Percentiles rank a stretch among this genome's conserved stretches.
phyloP scores from a whole-genome alignment of 2,888 invertebrate genomes.

The Encarsia formosa region DNA sequence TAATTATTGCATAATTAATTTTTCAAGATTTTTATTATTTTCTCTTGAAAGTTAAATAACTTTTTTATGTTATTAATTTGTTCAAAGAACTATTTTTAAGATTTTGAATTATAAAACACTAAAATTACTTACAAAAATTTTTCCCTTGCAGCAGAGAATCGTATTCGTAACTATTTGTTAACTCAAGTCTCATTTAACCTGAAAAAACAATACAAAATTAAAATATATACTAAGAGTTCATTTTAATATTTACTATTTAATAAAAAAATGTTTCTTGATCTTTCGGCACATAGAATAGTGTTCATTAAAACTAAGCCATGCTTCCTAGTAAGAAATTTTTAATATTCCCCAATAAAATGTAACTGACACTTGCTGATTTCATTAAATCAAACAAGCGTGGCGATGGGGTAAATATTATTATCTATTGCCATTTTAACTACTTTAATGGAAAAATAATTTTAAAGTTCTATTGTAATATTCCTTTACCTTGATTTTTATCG shows the following conservation, averaged over 20 bases:
- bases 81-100: too few relatives aligned
- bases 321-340: conserved; percentile 22
- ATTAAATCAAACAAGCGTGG: conserved; percentile 21
- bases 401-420: conserved; percentile 18
- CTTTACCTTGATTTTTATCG: conserved; percentile 14
- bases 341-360: conserved; percentile 20
- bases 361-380: conserved; percentile 23
- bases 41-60: not conserved
- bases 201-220: not conserved
- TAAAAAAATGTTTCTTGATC: conserved; percentile 10
- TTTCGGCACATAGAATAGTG: conserved; percentile 21
- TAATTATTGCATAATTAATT: too few relatives aligned
- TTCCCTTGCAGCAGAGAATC: too few relatives aligned
- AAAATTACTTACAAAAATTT: too few relatives aligned
- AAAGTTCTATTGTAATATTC: too few relatives aligned
- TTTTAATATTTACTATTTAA: too few relatives aligned
- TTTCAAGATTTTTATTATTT: not conserved
- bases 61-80: too few relatives aligned
- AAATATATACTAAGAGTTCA: not conserved
- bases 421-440: too few relatives aligned
- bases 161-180: too few relatives aligned
- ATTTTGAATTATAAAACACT: too few relatives aligned
- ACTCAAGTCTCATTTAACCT: too few relatives aligned
- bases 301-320: conserved; percentile 17
- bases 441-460: too few relatives aligned